A percentile compares a stretch with the other conserved stretches of the same genome.
Evolutionary conservation across 2,113 vertebrate species (phyloP).

Genomic region (Todiramphus saurophagus): DNA sequence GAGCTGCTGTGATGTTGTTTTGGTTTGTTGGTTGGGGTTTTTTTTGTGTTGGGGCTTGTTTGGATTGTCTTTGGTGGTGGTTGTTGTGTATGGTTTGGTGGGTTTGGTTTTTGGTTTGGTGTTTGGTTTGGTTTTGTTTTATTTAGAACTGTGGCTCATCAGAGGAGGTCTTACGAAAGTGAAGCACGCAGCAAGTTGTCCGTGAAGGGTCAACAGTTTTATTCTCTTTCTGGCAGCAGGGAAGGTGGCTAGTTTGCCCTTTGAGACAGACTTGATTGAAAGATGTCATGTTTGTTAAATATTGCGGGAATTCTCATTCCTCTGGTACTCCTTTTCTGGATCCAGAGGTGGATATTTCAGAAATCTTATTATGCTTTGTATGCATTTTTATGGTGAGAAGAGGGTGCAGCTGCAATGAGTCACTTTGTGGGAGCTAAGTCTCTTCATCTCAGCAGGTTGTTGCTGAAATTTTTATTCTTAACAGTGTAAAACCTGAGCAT

Average conservation of each 20-base stretch:
- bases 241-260: neutral
- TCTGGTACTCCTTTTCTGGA: neutral
- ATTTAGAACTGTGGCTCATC: neutral
- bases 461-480: neutral
- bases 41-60: too few relatives aligned
- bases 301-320: neutral
- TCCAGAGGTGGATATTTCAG: neutral
- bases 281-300: neutral
- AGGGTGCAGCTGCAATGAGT: neutral
- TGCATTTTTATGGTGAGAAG: neutral
- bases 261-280: neutral
- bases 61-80: too few relatives aligned
- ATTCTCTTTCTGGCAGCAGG: neutral
- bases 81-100: too few relatives aligned
- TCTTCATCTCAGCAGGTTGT: neutral
- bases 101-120: neutral
- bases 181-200: neutral
- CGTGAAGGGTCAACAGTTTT: neutral
- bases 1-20: neutral
- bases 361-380: neutral
- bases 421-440: neutral
- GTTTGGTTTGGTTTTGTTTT: neutral
- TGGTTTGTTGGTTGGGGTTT: neutral
- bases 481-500: neutral
- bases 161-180: neutral